Percentiles rank a stretch among this genome's conserved stretches.
phyloP scores from a whole-genome alignment of 2,888 invertebrate genomes.

The Agriopis marginaria region DNA sequence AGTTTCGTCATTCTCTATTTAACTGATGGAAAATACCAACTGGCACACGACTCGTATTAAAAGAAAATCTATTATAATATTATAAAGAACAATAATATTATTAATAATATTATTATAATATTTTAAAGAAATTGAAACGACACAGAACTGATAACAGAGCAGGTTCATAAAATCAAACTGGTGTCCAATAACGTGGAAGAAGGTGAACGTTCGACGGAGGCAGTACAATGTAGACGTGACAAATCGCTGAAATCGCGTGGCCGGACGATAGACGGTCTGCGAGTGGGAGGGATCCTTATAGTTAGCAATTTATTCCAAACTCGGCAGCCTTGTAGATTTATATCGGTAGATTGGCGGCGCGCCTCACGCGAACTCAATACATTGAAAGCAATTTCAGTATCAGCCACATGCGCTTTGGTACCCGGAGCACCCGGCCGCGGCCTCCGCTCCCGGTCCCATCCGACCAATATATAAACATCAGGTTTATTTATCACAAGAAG shows the following conservation, averaged over 20 bases:
- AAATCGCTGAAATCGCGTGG: slow-evolving; percentile 69
- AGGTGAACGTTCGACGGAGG: slow-evolving; percentile 51
- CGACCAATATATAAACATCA: slow-evolving; percentile 52
- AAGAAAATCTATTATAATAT: no score
- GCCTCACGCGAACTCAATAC: slow-evolving; percentile 72
- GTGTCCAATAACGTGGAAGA: slow-evolving; percentile 38
- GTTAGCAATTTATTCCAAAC: slow-evolving; percentile 79
- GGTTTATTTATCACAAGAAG: slow-evolving; percentile 61
- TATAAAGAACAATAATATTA: no score
- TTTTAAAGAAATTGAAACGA: neutral
- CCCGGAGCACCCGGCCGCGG: slow-evolving; percentile 29
- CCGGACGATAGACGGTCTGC: slow-evolving; percentile 52
- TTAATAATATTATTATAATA: neutral
- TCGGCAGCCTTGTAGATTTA: slow-evolving; percentile 78
- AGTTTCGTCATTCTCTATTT: no score
- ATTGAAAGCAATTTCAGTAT: slow-evolving; percentile 74
- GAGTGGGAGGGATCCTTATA: slow-evolving; percentile 70
- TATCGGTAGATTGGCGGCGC: slow-evolving; percentile 76
- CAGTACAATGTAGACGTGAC: slow-evolving; percentile 66
- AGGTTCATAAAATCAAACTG: slow-evolving; percentile 23
- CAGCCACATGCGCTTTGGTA: slow-evolving; percentile 61
- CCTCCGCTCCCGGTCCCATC: slow-evolving; percentile 25
- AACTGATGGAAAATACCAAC: no score
- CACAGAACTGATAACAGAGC: slow-evolving; percentile 6
- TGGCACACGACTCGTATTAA: no score